Percentiles rank a stretch among this genome's conserved stretches.
These are phyloP conservation scores for Rhagoletis zephyria DNA, from an alignment of 1,140 invertebrate genomes.

Conservation along the genomic window DNA sequence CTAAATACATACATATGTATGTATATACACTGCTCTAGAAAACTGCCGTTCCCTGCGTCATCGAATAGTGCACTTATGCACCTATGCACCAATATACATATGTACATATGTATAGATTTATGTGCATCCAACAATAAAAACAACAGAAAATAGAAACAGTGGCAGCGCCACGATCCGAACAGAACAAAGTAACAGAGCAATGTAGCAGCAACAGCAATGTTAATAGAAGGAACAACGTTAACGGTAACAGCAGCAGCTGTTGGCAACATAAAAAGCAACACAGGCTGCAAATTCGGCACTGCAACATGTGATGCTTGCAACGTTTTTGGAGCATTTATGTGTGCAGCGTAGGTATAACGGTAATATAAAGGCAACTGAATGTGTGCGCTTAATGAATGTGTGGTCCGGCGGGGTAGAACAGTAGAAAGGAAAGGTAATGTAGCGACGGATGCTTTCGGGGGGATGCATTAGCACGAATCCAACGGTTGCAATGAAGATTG, in stretches of 20 bases:
- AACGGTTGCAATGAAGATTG: too few species aligned
- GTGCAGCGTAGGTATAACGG: background rate
- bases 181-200: background rate
- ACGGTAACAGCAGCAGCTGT: background rate
- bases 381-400: too few species aligned
- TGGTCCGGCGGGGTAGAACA: too few species aligned
- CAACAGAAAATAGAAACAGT: background rate
- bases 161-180: too few species aligned
- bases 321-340: background rate
- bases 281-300: background rate
- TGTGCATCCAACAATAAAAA: background rate
- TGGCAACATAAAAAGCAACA: background rate
- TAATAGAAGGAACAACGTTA: background rate
- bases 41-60: slow-evolving; percentile 24
- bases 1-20: too few species aligned
- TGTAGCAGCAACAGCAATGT: background rate
- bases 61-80: background rate
- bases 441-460: too few species aligned
- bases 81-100: background rate
- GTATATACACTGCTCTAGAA: background rate
- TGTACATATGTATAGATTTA: background rate
- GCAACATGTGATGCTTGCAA: background rate
- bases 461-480: too few species aligned
- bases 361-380: background rate
- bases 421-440: too few species aligned